phyloP scores from a whole-genome alignment of 2,113 vertebrate species.

The Acrocephalus arundinaceus region DNA sequence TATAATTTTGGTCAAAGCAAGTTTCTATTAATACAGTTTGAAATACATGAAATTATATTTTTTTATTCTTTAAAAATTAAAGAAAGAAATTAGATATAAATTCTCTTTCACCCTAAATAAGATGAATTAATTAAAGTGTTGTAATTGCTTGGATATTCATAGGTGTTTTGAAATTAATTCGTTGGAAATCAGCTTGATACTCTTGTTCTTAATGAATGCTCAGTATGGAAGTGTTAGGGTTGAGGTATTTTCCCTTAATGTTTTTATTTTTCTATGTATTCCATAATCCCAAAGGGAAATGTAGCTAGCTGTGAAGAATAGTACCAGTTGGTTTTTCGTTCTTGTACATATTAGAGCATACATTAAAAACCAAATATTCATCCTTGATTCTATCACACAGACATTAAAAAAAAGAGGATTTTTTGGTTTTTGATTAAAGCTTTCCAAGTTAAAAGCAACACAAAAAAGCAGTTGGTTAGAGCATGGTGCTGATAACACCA shows the following conservation, averaged over 20 bases:
- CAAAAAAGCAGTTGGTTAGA: not conserved
- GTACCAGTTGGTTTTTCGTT: not conserved
- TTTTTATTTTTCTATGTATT: not conserved
- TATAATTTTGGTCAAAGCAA: not conserved
- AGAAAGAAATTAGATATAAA: not conserved
- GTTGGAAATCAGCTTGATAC: not conserved
- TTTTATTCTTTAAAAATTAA: not conserved
- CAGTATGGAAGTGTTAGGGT: not conserved
- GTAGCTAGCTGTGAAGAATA: not conserved
- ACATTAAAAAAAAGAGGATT: not conserved
- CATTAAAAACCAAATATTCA: not conserved
- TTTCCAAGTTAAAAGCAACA: not conserved
- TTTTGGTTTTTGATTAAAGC: not conserved
- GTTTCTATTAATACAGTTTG: not conserved
- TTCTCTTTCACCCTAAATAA: not conserved
- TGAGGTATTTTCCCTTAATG: not conserved
- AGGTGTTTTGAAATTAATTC: not conserved
- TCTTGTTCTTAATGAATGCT: not conserved
- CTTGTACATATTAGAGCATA: not conserved
- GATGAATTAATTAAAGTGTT: not conserved
- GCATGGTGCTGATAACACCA: not conserved
- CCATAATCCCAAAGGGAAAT: not conserved
- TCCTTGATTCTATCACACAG: not conserved
- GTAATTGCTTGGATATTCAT: not conserved
- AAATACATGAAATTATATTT: not conserved